Evolutionary conservation across 2,797 vertebrate genomes (phyloP).

Genomic region (Poecile montanus): DNA sequence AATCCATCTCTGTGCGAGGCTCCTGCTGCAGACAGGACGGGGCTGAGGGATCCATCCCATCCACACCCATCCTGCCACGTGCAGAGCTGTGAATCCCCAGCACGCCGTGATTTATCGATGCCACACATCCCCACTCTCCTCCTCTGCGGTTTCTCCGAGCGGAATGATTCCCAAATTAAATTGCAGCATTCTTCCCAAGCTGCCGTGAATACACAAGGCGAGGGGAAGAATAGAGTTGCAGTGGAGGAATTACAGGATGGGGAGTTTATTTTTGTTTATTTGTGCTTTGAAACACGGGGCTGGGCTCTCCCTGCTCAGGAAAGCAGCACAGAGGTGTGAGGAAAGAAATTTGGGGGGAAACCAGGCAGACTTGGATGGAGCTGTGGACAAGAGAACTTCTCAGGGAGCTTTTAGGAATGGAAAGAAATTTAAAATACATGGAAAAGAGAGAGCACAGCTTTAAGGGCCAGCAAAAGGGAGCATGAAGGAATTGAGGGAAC

Average conservation of each 20-base stretch:
- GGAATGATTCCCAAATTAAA: slow-evolving; percentile 53
- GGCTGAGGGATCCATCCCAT: background rate
- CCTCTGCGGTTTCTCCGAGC: background rate
- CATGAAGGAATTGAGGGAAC: background rate
- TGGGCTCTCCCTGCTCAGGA: background rate
- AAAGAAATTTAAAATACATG: background rate
- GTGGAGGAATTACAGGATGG: background rate
- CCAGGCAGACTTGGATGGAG: background rate
- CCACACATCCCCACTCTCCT: background rate
- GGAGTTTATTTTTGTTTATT: background rate
- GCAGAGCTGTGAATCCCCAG: slow-evolving; percentile 22
- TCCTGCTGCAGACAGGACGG: accelerated
- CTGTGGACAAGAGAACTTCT: background rate
- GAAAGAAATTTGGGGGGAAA: background rate
- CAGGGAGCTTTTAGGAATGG: background rate
- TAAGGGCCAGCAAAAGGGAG: background rate
- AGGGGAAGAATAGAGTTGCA: background rate
- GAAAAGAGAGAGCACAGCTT: background rate
- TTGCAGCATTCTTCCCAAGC: background rate
- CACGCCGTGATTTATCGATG: background rate
- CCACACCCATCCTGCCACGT: background rate
- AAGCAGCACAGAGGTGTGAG: background rate
- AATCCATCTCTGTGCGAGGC: accelerated
- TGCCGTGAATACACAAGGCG: background rate
- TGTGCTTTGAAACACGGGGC: background rate